Evolutionary conservation across 2,888 invertebrate genomes (phyloP), one percentile per base, ranked within the genome.

Genomic region (Temnothorax rugatulus): DNA sequence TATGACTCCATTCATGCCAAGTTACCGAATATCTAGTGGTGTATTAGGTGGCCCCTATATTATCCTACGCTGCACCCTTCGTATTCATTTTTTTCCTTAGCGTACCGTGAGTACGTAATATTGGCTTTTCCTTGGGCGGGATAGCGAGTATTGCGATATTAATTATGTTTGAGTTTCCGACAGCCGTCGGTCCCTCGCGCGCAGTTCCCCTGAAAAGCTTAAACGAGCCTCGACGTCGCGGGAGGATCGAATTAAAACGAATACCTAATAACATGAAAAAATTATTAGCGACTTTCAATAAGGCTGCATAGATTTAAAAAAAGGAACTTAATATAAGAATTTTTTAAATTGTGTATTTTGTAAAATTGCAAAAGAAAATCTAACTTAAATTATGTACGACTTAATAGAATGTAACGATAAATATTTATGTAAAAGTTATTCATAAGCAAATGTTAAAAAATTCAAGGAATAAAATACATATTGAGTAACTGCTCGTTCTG

Each of bases 1-100:
- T 92, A 93, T 85, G 90, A 86, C 88, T 90, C 89, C 89, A 92
- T 93, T 93, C 93, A 91, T 91, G 91, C 90, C 89, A 91, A 93
- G 91, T 93, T 93, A 90, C 90, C 88, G 90, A 91, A 91, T 92
- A 93, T 89, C 91, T 90, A 90, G 91, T 89, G 87, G 88, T 86
- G 86, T 90, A 92, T 92, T 90, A 88, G 84, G 68, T 73, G 66
- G 76, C 82, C 84, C 87, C 81, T 83, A 83, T 77, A 81, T 76
- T 61, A 64, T 84, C 82, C 79, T 68, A 34, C 59, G 25, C 61
- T 61, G 34, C 83, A 52, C 77, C 76, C 38, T 59, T 85, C 54
- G 59, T 64, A 59, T 66, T 61, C 38, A 29, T 47, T 64, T 34
- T 38, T 57, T 44, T 34, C 54, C 52, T 38, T 64, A 9, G 50